Conservation (phyloP, 2,888 invertebrate species). For the Phorcus lineatus region DNA sequence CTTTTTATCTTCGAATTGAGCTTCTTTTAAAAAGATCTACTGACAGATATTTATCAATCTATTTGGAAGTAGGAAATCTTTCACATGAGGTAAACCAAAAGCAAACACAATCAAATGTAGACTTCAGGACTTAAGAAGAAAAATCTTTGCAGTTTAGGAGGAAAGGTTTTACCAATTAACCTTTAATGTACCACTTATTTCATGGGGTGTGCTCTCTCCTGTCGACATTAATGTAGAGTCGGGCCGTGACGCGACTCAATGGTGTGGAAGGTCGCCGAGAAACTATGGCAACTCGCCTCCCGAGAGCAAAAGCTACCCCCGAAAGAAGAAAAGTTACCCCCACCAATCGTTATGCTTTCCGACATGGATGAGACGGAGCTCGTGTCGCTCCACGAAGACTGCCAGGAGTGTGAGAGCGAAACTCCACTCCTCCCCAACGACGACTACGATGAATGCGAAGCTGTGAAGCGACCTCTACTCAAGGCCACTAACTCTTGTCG, state of each 20-base stretch:
- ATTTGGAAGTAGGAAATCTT: too few species aligned
- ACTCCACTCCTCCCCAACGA: not conserved
- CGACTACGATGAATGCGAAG: not conserved
- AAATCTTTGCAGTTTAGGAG: too few species aligned
- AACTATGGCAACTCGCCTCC: slow-evolving; percentile 32
- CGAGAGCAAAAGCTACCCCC: not conserved
- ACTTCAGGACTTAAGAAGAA: too few species aligned
- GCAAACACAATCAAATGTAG: too few species aligned
- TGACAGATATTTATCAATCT: too few species aligned
- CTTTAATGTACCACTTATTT: too few species aligned
- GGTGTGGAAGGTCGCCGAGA: slow-evolving; percentile 39
- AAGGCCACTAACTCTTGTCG: slow-evolving; percentile 11
- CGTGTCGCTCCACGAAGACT: not conserved
- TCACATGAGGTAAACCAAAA: too few species aligned
- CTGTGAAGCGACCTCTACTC: not conserved
- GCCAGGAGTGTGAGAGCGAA: not conserved
- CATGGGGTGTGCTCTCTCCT: too few species aligned
- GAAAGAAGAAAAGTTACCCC: not conserved
- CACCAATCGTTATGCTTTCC: not conserved
- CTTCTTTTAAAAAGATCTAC: too few species aligned
- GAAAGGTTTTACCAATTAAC: too few species aligned
- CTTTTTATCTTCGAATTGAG: too few species aligned
- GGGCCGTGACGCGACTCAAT: slow-evolving; percentile 26
- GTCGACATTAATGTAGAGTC: not conserved
- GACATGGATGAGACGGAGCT: not conserved